A percentile compares a stretch with the other conserved stretches of the same genome.
Evolutionary conservation across 1,140 invertebrate species (phyloP).

Genomic region (Hyles vespertilio): DNA sequence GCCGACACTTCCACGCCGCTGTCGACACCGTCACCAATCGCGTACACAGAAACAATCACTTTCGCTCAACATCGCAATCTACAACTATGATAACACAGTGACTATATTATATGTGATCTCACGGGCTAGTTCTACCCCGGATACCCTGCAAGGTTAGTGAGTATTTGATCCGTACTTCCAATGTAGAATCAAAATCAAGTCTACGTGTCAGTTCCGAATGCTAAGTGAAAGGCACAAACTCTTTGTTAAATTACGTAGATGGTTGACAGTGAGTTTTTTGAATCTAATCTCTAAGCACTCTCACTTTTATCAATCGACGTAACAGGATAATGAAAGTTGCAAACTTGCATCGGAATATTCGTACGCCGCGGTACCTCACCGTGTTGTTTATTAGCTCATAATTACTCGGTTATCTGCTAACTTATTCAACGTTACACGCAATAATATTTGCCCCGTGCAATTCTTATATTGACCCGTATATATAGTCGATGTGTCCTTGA

Average conservation of each 20-base stretch:
- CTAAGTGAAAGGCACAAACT: constrained; percentile 68
- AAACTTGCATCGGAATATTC: not conserved
- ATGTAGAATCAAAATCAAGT: constrained; percentile 47
- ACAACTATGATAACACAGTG: constrained; percentile 56
- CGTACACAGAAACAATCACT: constrained; percentile 55
- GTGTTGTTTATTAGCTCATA: not conserved
- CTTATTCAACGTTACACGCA: not conserved
- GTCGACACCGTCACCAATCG: constrained; percentile 31
- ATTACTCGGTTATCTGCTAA: constrained; percentile 2
- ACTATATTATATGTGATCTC: constrained; percentile 38
- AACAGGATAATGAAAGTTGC: constrained; percentile 8
- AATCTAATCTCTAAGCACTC: constrained; percentile 3
- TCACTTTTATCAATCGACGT: constrained; percentile 9
- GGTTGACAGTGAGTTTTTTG: constrained; percentile 26
- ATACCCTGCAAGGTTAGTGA: constrained; percentile 50
- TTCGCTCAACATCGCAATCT: constrained; percentile 44
- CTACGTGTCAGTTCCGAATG: constrained; percentile 68
- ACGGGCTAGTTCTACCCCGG: constrained; percentile 29
- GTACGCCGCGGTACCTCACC: not conserved
- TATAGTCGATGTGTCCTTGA: constrained; percentile 7
- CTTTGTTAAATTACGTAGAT: constrained; percentile 60
- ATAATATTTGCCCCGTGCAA: too few relatives aligned
- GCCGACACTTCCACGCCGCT: constrained; percentile 14
- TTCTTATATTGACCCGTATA: too few relatives aligned
- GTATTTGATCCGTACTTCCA: constrained; percentile 32